These are phyloP conservation scores for Vollenhovia emeryi DNA, from an alignment of 1,140 invertebrate genomes.

Conservation along the genomic window DNA sequence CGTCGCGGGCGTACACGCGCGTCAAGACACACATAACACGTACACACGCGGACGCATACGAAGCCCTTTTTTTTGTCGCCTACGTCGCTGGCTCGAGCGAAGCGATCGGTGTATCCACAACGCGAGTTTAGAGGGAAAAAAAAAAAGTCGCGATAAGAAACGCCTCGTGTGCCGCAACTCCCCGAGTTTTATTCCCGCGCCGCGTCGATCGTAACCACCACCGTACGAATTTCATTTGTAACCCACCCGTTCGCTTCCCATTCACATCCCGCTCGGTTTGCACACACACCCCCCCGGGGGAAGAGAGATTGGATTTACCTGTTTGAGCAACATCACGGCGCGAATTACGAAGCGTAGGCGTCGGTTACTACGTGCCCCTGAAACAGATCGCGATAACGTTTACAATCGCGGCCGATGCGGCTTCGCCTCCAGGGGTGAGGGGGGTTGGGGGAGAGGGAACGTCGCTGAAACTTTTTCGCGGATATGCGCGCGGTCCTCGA, in stretches of 20 bases:
- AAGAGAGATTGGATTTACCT: constrained; percentile 21
- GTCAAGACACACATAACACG: neutral
- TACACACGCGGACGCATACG: neutral
- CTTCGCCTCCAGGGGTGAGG: neutral
- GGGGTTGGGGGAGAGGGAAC: too few relatives aligned
- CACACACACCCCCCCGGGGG: neutral
- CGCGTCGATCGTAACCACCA: neutral
- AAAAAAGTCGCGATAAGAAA: neutral
- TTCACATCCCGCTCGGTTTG: constrained; percentile 4
- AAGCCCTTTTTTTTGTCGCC: neutral
- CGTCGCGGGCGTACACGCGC: neutral
- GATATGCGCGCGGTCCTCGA: neutral
- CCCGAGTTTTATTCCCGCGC: neutral
- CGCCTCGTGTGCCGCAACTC: neutral
- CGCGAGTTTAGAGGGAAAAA: too few relatives aligned
- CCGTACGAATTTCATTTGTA: neutral
- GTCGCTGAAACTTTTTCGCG: neutral
- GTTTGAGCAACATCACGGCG: constrained; percentile 42
- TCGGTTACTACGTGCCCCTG: neutral
- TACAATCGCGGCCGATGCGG: neutral
- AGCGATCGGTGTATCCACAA: neutral
- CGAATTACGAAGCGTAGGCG: constrained; percentile 16
- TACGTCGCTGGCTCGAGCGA: too few relatives aligned
- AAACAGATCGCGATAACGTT: constrained; percentile 20
- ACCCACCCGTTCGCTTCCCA: neutral